Conservation (phyloP, 2,797 vertebrate genomes). For the Bryconaethiops microstoma region DNA sequence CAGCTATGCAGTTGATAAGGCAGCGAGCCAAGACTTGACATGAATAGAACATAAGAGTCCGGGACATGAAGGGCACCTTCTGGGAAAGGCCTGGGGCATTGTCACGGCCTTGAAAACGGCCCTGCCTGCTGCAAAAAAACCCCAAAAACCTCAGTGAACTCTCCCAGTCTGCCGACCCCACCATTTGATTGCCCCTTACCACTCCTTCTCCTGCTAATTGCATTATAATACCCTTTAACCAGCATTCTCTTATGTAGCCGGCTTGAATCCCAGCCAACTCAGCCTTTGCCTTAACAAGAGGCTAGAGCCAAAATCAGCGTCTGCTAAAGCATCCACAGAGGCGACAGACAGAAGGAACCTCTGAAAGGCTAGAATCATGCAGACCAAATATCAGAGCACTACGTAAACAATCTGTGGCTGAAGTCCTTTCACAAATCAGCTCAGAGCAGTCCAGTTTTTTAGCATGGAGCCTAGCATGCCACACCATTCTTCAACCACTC, state of each 20-base stretch:
- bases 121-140: conserved; percentile 5
- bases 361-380: not conserved
- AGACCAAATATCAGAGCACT: not conserved
- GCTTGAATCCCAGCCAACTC: conserved; percentile 30
- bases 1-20: conserved; percentile 54
- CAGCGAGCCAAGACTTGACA: conserved; percentile 39
- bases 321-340: conserved; percentile 25
- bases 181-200: conserved; percentile 20
- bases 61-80: conserved; percentile 65
- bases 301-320: conserved; percentile 4
- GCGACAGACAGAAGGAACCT: not conserved
- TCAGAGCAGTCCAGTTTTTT: not conserved
- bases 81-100: conserved; percentile 50
- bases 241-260: conserved; percentile 13
- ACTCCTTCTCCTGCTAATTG: conserved; percentile 35
- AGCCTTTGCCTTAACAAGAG: conserved; percentile 19
- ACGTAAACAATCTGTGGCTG: not conserved
- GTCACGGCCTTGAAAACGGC: conserved; percentile 32
- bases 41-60: conserved; percentile 36
- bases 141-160: conserved; percentile 19
- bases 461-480: not conserved
- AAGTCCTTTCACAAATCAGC: conserved; percentile 11
- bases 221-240: conserved; percentile 31
- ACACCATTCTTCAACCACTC: not conserved
- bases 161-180: not conserved